A percentile compares a stretch with the other conserved stretches of the same genome.
Evolutionary conservation across 2,113 vertebrate species (phyloP).

Genomic region (Halichoeres trimaculatus): DNA sequence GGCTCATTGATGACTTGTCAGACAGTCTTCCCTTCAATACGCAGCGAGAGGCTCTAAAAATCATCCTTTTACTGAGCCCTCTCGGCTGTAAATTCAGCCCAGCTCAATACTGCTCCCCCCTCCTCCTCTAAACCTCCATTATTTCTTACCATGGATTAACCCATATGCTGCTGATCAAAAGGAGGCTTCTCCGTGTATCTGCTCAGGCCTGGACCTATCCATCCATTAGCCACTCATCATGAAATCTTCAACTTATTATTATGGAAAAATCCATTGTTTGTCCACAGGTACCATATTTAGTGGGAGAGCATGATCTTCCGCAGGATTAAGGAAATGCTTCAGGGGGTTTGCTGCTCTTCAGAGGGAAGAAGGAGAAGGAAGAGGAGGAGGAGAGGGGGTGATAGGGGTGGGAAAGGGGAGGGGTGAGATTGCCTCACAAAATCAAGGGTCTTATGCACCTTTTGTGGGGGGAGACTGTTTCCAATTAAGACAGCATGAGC

Average conservation of each 20-base stretch:
- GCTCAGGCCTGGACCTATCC: slow-evolving; percentile 61
- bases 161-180: slow-evolving; percentile 82
- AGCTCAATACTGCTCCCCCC: slow-evolving; percentile 75
- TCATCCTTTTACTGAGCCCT: slow-evolving; percentile 83
- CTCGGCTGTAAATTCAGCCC: slow-evolving; percentile 82
- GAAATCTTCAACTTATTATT: slow-evolving; percentile 82
- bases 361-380: slow-evolving; percentile 37
- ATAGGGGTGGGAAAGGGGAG: slow-evolving; percentile 64
- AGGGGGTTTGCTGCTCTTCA: slow-evolving; percentile 75
- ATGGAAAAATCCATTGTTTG: slow-evolving; percentile 84
- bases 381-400: slow-evolving; percentile 12
- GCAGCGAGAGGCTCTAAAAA: slow-evolving; percentile 84
- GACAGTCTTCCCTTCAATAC: slow-evolving; percentile 85
- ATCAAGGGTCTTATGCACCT: slow-evolving; percentile 79
- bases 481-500: slow-evolving; percentile 81
- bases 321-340: slow-evolving; percentile 80
- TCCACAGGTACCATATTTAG: slow-evolving; percentile 82
- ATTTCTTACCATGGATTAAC: slow-evolving; percentile 83
- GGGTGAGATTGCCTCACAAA: slow-evolving; percentile 72
- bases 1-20: slow-evolving; percentile 86
- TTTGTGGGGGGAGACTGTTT: slow-evolving; percentile 78
- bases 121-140: slow-evolving; percentile 68
- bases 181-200: slow-evolving; percentile 68
- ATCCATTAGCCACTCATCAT: slow-evolving; percentile 80
- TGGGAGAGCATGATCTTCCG: slow-evolving; percentile 76